Conservation (phyloP, 2,797 vertebrate species). For the Danio kyathit region DNA sequence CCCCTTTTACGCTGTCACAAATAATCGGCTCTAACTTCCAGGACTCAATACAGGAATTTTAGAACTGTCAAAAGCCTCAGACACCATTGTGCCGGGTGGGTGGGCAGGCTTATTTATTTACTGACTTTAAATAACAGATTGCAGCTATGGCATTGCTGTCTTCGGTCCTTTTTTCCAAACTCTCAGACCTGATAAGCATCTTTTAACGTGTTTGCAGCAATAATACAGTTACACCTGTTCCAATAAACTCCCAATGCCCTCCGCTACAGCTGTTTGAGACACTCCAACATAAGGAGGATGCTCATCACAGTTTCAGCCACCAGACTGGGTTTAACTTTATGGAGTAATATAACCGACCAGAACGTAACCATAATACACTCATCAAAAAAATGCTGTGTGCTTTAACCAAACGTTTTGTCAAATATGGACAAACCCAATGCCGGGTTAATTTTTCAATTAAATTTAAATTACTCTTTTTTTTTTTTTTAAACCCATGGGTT, state of each 20-base stretch:
- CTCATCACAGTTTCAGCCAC: neutral
- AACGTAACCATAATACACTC: too few relatives aligned
- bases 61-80: neutral
- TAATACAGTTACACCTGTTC: constrained; percentile 35
- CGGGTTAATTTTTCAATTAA: too few relatives aligned
- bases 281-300: constrained; percentile 22
- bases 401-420: too few relatives aligned
- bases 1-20: neutral
- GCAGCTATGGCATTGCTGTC: constrained; percentile 9
- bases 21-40: neutral
- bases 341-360: neutral
- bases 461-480: too few relatives aligned
- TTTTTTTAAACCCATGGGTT: too few relatives aligned
- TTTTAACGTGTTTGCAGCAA: constrained; percentile 7
- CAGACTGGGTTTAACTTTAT: neutral
- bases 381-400: too few relatives aligned
- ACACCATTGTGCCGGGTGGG: neutral
- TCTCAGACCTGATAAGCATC: constrained; percentile 21
- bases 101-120: constrained; percentile 24
- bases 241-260: constrained; percentile 19
- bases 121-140: constrained; percentile 34
- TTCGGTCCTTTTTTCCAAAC: neutral
- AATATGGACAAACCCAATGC: too few relatives aligned
- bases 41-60: neutral
- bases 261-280: neutral